Base-by-base conservation (phyloP, 2,888 invertebrate genomes). In the Drosophila suboccidentalis region DNA sequence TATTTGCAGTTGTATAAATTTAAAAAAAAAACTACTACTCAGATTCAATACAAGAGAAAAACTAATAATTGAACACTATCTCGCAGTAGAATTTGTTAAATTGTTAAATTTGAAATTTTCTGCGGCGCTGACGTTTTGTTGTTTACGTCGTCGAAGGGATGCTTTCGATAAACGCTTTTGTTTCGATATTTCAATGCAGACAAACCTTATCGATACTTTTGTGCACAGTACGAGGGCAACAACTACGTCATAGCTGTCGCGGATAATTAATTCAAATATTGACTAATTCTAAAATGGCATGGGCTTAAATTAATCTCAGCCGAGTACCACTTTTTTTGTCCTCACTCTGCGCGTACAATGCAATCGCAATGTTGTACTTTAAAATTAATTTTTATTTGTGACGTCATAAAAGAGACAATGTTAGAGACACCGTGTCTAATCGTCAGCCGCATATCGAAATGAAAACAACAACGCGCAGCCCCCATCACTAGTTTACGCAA, bases 401-500 rank as follows among this genome's bases (percentile, higher is more conserved):
- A 17, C 9, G 51, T 53, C 41, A 46, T 4, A 4, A 22, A 17
- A 1, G 4, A 32, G 17, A 19, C 49, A 41, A 36, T 13, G n/a
- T 11, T 0, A 26, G 19, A 59, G 4, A 13, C 1, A 32, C 15
- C 26, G 3, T 51, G 29, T 44, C 50, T 17, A 8, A 36, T 53
- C 19, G 41, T 5, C 36, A 41, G 26, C 34, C 19, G 49, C 15
- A 10, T 54, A 66, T 66, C 66, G 54, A 61, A 26, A 29, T 38
- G 11, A 29, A 44, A 36, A 29, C 53, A 64, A 54, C 39, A 64
- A 41, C 15, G 10, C 29, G 1, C 1, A 39, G 29, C 2, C 36
- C 15, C 17, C 65, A 60, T 60, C 72, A 13, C 55, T 62, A 71
- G 53, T 60, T 54, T 41, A 50, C 43, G 32, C 36, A 59, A 59